Evolutionary conservation across 1,140 invertebrate genomes (phyloP).

Genomic region (Drosophila nannoptera): DNA sequence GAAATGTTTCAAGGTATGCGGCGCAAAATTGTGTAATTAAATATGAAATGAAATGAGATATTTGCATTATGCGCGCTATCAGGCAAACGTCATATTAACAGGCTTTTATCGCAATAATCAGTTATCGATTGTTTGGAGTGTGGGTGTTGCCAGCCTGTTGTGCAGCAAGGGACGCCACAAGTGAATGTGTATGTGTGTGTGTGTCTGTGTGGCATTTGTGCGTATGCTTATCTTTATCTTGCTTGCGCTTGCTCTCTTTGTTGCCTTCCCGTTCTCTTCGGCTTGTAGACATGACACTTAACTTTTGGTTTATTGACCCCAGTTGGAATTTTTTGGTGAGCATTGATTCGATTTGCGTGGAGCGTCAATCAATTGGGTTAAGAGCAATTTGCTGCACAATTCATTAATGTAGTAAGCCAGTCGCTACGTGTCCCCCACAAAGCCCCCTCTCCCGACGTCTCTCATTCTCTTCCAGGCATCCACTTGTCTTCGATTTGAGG

Average conservation of each 20-base stretch:
- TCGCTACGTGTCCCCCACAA: not conserved
- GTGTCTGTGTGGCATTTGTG: not conserved
- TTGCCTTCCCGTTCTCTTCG: not conserved
- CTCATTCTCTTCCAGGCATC: no score
- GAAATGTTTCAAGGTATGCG: slow-evolving; percentile 23
- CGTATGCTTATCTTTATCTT: slow-evolving; percentile 11
- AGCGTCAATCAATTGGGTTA: slow-evolving; percentile 58
- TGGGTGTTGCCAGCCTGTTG: slow-evolving; percentile 19
- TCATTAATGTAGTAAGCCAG: slow-evolving; percentile 62
- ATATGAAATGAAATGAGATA: slow-evolving; percentile 26
- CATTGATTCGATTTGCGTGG: slow-evolving; percentile 40
- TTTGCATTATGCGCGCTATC: slow-evolving; percentile 2
- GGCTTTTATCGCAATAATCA: slow-evolving; percentile 11
- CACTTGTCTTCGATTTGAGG: slow-evolving; percentile 13
- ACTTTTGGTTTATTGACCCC: slow-evolving; percentile 58
- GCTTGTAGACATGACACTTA: slow-evolving; percentile 26
- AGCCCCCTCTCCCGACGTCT: no score
- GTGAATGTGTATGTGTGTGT: slow-evolving; percentile 5
- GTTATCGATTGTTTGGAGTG: slow-evolving; percentile 14
- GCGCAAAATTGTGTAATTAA: slow-evolving; percentile 9
- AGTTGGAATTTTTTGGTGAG: slow-evolving; percentile 10
- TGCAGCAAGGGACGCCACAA: not conserved
- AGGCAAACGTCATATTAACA: slow-evolving; percentile 8
- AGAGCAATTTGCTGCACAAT: slow-evolving; percentile 57
- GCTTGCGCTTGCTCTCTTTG: slow-evolving; percentile 14